These are phyloP conservation scores for Penaeus vannamei DNA, from an alignment of 1,140 invertebrate genomes.

Conservation along the genomic window DNA sequence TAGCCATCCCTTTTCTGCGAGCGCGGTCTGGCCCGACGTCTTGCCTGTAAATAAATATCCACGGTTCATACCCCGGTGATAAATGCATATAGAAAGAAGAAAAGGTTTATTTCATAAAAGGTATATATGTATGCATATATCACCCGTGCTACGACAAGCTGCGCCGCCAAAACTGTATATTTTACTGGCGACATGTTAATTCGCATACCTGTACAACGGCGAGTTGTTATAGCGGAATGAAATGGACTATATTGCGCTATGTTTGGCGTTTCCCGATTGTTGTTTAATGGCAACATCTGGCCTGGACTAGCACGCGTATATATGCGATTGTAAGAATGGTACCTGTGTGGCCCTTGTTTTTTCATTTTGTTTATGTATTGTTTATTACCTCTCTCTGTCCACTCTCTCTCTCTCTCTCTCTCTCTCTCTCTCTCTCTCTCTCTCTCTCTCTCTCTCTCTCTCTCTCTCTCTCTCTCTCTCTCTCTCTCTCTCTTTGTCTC, in stretches of 20 bases:
- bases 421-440: not conserved
- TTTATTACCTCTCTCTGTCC: not conserved
- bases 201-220: too few species aligned
- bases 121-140: slow-evolving; percentile 21
- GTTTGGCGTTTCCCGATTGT: too few species aligned
- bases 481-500: not conserved
- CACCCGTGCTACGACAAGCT: too few species aligned
- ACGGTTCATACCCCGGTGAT: not conserved
- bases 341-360: not conserved
- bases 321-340: not conserved
- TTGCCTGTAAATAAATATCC: too few species aligned
- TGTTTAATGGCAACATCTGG: too few species aligned
- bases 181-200: too few species aligned
- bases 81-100: not conserved
- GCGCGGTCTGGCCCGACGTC: too few species aligned
- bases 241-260: too few species aligned
- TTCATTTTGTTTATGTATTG: not conserved
- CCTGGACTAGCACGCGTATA: not conserved
- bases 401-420: not conserved
- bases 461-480: not conserved
- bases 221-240: too few species aligned
- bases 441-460: slow-evolving; percentile 6
- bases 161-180: too few species aligned
- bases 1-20: too few species aligned
- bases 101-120: too few species aligned